Base-by-base conservation (phyloP, 1,140 invertebrate genomes). In the Acromyrmex heyeri region DNA sequence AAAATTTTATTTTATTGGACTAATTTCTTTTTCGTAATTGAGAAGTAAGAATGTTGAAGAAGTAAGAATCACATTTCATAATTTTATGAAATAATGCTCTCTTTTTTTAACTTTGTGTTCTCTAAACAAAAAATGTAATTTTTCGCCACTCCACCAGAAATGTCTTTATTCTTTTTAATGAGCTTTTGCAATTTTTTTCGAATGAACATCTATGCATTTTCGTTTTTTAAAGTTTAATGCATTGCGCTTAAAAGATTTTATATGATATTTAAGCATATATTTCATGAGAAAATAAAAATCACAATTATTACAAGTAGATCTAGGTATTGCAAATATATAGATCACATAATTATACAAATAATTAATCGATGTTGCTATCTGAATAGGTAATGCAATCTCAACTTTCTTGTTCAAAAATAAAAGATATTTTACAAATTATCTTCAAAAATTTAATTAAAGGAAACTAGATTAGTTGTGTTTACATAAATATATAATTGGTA, bases 171-270 rank as follows among this genome's bases (percentile, higher is more conserved):
- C n/a, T 30, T 34, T 55, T 62, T 78, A 65, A 38, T 34, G 8
- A 34, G 38, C 24, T 8, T 4, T 77, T 4, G 2, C 27, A 50
- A 78, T 18, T 12, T 48, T 16, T 10, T n/a, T 78, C 12, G 14
- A n/a, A 48, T 24, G 38, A 14, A 10, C 30, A 62, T 30, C 27
- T n/a, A 30, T 24, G 12, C 21, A 61, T 76, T 61, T 21, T 61
- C 21, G 7, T 44, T 65, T 78, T 50, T 34, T 59, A 48, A 61
- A 76, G 34, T 78, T 50, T 10, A 44, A 0, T 16, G 12, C 3
- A n/a, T 30, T 64, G 18, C 12, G 27, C 7, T 34, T 10, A 18
- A 34, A 79, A 79, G 27, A 67, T 79, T 53, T 48, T 64, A 34
- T 79, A n/a, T 10, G 24, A 10, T 24, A 78, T 50, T 44, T 10